Percentiles rank a stretch among this genome's conserved stretches.
Conservation (phyloP, 92 coral and sea anemone species). For the Siderastrea radians region DNA sequence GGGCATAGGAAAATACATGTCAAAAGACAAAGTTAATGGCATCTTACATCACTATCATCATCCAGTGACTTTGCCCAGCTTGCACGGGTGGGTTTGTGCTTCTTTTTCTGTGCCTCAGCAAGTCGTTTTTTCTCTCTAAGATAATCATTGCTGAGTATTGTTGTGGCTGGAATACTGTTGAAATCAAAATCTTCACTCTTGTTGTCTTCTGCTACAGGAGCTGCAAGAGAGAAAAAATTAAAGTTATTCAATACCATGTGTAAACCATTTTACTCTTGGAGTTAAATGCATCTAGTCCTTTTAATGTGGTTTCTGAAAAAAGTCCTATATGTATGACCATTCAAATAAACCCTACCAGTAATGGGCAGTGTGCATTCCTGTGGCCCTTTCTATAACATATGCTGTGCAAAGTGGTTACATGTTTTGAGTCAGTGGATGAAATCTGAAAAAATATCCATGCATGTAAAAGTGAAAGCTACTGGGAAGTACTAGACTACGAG, state of each 20-base stretch:
- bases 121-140: conserved; percentile 75
- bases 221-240: neutral
- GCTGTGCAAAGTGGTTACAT: too few relatives aligned
- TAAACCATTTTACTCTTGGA: neutral
- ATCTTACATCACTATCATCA: conserved; percentile 38
- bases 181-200: conserved; percentile 50
- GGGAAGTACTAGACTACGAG: too few relatives aligned
- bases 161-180: conserved; percentile 73
- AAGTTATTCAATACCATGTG: neutral
- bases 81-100: conserved; percentile 88
- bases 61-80: conserved; percentile 86
- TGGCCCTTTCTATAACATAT: too few relatives aligned
- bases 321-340: too few relatives aligned
- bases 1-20: too few relatives aligned
- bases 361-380: too few relatives aligned
- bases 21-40: neutral
- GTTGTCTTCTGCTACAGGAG: neutral
- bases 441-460: too few relatives aligned
- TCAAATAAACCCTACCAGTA: too few relatives aligned
- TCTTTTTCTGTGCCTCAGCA: conserved; percentile 85
- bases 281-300: too few relatives aligned
- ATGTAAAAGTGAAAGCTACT: too few relatives aligned
- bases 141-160: conserved; percentile 72
- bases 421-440: too few relatives aligned
- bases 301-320: too few relatives aligned